These are phyloP conservation scores for Drosophila bocqueti DNA, from an alignment of 1,140 invertebrate species.

Conservation along the genomic window DNA sequence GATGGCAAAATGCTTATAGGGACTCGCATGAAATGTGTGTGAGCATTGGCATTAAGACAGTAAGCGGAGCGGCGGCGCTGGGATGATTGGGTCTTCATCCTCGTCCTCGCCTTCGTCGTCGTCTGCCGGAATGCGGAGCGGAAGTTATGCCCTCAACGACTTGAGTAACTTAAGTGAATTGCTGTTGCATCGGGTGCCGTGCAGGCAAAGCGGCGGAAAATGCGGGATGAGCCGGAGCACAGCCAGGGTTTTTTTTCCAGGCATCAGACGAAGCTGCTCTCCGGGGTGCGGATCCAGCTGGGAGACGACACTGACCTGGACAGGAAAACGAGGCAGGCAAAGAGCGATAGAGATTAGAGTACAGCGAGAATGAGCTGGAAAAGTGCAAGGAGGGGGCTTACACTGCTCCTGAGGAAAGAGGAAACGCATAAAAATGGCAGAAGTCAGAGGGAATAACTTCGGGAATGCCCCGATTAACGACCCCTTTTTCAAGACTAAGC, in stretches of 20 bases:
- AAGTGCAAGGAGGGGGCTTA: constrained; percentile 1
- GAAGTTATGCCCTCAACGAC: constrained; percentile 81
- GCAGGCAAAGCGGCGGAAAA: constrained; percentile 50
- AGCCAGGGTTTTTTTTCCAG: constrained; percentile 11
- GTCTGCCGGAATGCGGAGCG: constrained; percentile 39
- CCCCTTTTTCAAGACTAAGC: not conserved
- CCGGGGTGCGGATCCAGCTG: constrained; percentile 20
- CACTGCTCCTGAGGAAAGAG: constrained; percentile 20
- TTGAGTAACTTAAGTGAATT: constrained; percentile 82
- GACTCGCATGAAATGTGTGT: constrained; percentile 68
- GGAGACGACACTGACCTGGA: constrained; percentile 44
- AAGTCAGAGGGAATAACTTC: constrained; percentile 38
- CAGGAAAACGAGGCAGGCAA: constrained; percentile 23
- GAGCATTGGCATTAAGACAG: constrained; percentile 76
- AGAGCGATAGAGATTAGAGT: constrained; percentile 56
- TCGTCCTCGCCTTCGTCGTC: constrained; percentile 7
- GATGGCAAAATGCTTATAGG: constrained; percentile 58
- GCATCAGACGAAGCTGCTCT: not conserved
- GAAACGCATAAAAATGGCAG: constrained; percentile 44
- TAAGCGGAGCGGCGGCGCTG: constrained; percentile 39
- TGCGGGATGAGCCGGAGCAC: constrained; percentile 39
- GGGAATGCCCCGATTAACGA: constrained; percentile 12
- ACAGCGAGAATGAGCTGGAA: constrained; percentile 27
- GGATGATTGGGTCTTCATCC: constrained; percentile 16
- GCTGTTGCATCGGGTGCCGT: constrained; percentile 41